phyloP scores from a whole-genome alignment of 2,113 vertebrate species.

The Puffinus mauretanicus region DNA sequence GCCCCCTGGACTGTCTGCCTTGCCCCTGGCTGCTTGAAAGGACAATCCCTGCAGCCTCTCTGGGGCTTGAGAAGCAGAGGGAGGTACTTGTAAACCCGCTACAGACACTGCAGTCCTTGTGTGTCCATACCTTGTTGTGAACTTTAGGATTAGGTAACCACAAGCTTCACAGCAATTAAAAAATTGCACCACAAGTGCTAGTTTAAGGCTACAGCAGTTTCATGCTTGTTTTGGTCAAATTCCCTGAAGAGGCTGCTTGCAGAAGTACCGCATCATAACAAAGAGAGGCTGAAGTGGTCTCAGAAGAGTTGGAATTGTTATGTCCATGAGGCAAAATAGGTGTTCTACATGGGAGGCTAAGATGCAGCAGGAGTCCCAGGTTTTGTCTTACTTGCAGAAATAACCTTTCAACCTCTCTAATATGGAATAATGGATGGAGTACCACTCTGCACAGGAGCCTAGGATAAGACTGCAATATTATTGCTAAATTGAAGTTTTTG shows the following conservation, averaged over 20 bases:
- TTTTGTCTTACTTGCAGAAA: neutral
- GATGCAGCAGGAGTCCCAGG: neutral
- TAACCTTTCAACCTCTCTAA: neutral
- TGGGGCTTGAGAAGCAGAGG: neutral
- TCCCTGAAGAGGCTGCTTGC: neutral
- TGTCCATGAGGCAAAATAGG: neutral
- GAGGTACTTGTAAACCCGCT: neutral
- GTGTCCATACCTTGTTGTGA: neutral
- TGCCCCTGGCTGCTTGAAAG: neutral
- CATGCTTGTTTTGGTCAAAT: neutral
- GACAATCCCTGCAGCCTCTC: neutral
- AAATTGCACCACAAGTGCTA: neutral
- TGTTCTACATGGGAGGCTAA: neutral
- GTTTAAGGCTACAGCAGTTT: neutral
- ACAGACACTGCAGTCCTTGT: neutral
- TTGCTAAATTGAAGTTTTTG: neutral
- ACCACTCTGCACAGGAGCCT: neutral
- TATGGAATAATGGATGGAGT: neutral
- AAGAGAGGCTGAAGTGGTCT: neutral
- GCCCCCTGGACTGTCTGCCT: neutral
- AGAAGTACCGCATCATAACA: neutral
- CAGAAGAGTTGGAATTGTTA: neutral
- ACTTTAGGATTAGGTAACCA: neutral
- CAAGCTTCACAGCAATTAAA: neutral
- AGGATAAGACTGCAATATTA: neutral